Evolutionary conservation across 2,888 invertebrate species (phyloP), one percentile per base, ranked within the genome.

Genomic region (Cataglyphis altisquamis): DNA sequence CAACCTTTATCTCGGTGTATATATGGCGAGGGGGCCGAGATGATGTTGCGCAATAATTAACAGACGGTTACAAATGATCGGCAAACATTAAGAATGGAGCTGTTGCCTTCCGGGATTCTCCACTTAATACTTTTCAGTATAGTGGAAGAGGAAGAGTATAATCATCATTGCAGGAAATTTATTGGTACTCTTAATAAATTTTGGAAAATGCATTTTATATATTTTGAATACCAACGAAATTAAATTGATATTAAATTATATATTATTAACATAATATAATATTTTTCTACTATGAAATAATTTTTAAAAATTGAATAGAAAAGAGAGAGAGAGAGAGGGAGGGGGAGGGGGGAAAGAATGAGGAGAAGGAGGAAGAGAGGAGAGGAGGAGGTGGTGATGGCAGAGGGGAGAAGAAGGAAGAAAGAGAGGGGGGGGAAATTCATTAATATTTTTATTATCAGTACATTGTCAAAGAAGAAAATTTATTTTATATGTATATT

Each of bases 21-120:
- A 52, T 25, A 48, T 10, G 15, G 29, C 77, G 36, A 57, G 41
- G 18, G 52, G 36, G 66, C 48, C 29, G 36, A 63, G 39, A 66
- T 70, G 63, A 45, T 36, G 84, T 83, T 86, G 64, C 86, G 67
- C 84, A 88, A 86, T 80, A 80, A 80, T 86, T 84, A 64, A 66
- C 75, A 86, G 84, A 83, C 80, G 63, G 84, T 6, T 86, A 82
- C 82, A 73, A 88, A 84, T 81, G 82, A 60, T 82, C 48, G 52
- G 78, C 82, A 70, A 86, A 73, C 63, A 66, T 52, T 55, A 15
- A 39, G 55, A 57, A 74, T 45, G 70, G 63, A 68, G 32, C 32
- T 60, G 39, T 52, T 18, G 55, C 81, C 45, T 57, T 32, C 18
- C 32, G 41, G 10, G 18, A 32, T 41, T 52, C 39, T 80, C 18